A percentile compares a stretch with the other conserved stretches of the same genome.
Evolutionary conservation across 2,888 invertebrate genomes (phyloP).

Genomic region (Caenorhabditis sp.): DNA sequence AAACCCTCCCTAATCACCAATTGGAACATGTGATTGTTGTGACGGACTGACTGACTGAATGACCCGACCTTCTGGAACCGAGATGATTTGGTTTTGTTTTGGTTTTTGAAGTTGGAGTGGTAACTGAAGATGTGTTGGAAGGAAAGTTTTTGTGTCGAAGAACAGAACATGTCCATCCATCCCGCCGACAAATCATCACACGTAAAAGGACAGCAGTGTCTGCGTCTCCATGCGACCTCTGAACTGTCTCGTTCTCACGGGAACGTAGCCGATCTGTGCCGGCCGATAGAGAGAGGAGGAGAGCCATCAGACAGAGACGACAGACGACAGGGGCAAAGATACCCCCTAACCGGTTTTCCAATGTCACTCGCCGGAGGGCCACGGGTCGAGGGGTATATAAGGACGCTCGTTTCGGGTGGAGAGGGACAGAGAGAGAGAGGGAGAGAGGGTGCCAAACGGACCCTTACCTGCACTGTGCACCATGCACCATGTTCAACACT

Average conservation of each 20-base stretch:
- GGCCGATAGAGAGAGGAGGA: constrained; percentile 20
- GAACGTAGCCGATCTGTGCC: background rate
- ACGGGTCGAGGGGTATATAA: constrained; percentile 50
- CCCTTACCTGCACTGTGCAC: too few relatives aligned
- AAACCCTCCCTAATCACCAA: constrained; percentile 10
- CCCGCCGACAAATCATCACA: too few relatives aligned
- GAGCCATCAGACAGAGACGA: background rate
- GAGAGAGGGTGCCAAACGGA: too few relatives aligned
- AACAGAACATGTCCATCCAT: too few relatives aligned
- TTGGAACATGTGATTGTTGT: constrained; percentile 38
- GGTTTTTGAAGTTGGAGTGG: too few relatives aligned
- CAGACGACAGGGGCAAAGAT: constrained; percentile 31
- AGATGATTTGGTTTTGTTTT: too few relatives aligned
- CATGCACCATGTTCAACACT: too few relatives aligned
- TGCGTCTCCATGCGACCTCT: constrained; percentile 17
- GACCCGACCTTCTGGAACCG: constrained; percentile 29
- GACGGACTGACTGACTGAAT: too few relatives aligned
- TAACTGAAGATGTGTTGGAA: too few relatives aligned
- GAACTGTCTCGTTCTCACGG: constrained; percentile 20
- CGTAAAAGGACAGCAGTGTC: background rate
- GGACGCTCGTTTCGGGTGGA: constrained; percentile 36
- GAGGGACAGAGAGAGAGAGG: too few relatives aligned
- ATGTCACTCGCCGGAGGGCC: constrained; percentile 17
- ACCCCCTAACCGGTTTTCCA: constrained; percentile 40
- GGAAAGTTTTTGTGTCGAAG: too few relatives aligned